Evolutionary conservation across 2,797 vertebrate genomes (phyloP), one percentile per base, ranked within the genome.

Genomic region (Microcaecilia unicolor): DNA sequence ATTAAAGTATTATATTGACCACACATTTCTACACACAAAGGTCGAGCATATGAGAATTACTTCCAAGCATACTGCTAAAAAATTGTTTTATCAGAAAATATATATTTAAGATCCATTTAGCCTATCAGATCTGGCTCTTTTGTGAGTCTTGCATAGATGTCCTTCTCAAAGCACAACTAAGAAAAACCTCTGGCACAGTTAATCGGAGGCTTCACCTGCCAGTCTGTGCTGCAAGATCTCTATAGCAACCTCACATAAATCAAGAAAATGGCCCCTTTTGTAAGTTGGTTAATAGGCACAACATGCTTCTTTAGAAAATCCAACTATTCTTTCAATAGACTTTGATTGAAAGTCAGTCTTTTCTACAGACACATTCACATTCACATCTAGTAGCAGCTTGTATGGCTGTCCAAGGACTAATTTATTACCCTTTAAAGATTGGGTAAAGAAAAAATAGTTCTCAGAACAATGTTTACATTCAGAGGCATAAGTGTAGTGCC

Each of bases 221-320:
- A 78, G 76, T 80, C 80, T 77, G 69, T 75, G 62, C 81, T 67
- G 70, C 60, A 49, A 62, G 55, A 79, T 89, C 80, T 75, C 87
- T 82, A 87, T 86, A 81, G 81, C 78, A 84, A 85, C 80, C 60
- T 48, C 67, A 74, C 68, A 87, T 92, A 90, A 91, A 93, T 92
- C 87, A 92, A 69, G 74, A 76, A 89, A 91, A 91, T 82, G 78
- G 81, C 78, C 74, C 70, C 83, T 88, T 91, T 91, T 91, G 85
- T 91, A 80, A 78, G 80, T 88, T 90, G 85, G 86, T 94, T 93
- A 93, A 92, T 88, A 89, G 85, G 87, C 89, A 83, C 86, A 85
- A 92, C 91, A 91, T 93, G 89, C 81, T 80, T 88, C 87, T 84
- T 85, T 84, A 91, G 83, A 92, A 88, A 86, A 79, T 69, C 73